Conservation (phyloP, 2,888 invertebrate species). For the Tachina grossa region DNA sequence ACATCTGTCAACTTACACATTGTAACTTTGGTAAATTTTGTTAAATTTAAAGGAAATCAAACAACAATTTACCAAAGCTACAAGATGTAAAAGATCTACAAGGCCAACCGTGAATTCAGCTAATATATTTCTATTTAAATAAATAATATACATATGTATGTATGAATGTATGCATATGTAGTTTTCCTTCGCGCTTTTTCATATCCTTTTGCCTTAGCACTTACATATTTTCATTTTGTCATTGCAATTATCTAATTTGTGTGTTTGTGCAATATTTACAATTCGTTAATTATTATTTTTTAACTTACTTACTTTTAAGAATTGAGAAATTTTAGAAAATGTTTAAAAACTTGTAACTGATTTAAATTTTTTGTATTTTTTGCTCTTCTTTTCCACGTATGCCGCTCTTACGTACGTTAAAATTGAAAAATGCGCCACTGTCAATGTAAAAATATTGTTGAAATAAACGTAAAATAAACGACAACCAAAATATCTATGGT, state of each 20-base stretch:
- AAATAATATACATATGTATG: neutral
- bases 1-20: conserved; percentile 35
- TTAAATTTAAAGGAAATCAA: too few species aligned
- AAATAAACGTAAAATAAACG: conserved; percentile 63
- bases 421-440: conserved; percentile 62
- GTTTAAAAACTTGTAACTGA: conserved; percentile 53
- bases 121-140: neutral
- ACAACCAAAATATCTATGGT: conserved; percentile 55
- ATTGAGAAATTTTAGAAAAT: conserved; percentile 36
- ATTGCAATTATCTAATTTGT: conserved; percentile 1
- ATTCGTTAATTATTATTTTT: neutral
- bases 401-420: conserved; percentile 37
- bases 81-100: too few species aligned
- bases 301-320: neutral
- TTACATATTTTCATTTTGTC: neutral
- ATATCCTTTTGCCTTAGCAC: neutral
- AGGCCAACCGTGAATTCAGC: too few species aligned
- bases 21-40: too few species aligned
- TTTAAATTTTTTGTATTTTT: conserved; percentile 59
- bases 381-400: conserved; percentile 59
- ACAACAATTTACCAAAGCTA: too few species aligned
- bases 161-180: neutral
- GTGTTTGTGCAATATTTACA: conserved; percentile 12
- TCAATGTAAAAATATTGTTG: conserved; percentile 54
- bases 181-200: neutral